phyloP scores from a whole-genome alignment of 1,140 invertebrate genomes.

The Amphibalanus amphitrite region DNA sequence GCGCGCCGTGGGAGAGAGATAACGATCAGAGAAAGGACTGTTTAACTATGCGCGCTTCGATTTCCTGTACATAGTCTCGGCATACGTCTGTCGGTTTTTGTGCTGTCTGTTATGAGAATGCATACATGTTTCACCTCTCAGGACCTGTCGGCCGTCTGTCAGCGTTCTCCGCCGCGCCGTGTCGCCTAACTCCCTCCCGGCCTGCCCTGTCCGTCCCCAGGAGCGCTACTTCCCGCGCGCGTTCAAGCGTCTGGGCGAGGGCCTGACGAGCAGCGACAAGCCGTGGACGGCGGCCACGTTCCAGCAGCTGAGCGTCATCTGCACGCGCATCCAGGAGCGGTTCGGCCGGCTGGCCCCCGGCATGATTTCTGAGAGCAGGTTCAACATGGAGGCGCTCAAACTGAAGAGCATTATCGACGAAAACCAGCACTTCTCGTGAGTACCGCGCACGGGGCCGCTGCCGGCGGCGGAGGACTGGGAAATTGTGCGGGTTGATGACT shows the following conservation, averaged over 20 bases:
- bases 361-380: background rate
- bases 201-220: background rate
- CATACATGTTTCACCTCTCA: background rate
- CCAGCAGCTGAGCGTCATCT: background rate
- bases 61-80: background rate
- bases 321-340: background rate
- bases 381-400: background rate
- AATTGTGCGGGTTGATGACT: background rate
- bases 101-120: background rate
- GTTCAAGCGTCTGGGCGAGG: background rate
- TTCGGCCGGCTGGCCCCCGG: background rate
- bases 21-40: background rate
- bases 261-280: background rate
- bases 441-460: background rate
- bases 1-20: background rate
- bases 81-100: background rate
- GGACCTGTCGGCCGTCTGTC: background rate
- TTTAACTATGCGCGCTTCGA: background rate
- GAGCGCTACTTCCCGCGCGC: conserved; percentile 2
- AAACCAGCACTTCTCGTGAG: background rate
- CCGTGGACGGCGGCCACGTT: conserved; percentile 2
- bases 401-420: background rate
- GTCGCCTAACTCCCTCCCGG: background rate
- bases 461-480: no score
- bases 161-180: background rate